Percentiles rank a stretch among this genome's conserved stretches.
phyloP scores from a whole-genome alignment of 2,113 vertebrate species.

The Chaetorhynchus papuensis region DNA sequence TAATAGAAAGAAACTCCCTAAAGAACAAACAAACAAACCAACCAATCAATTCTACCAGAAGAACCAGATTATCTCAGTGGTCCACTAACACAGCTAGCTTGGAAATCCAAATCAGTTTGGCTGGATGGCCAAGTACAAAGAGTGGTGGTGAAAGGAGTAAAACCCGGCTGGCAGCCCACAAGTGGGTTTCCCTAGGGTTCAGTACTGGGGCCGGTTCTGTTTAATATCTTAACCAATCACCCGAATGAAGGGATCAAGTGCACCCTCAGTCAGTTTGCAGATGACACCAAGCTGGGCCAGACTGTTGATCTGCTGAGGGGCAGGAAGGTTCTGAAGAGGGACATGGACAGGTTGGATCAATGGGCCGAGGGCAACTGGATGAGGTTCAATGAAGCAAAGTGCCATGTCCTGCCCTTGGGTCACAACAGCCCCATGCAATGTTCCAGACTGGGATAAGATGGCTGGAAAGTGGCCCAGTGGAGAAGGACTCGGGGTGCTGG shows the following conservation, averaged over 20 bases:
- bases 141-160: not conserved
- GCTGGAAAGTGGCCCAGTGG: not conserved
- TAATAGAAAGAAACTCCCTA: not conserved
- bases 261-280: not conserved
- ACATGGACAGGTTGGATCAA: not conserved
- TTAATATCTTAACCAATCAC: not conserved
- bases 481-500: not conserved
- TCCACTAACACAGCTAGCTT: not conserved
- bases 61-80: not conserved
- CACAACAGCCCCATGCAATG: not conserved
- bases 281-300: not conserved
- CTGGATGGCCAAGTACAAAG: not conserved
- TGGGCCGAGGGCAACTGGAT: accelerated
- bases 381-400: not conserved
- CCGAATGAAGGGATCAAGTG: not conserved
- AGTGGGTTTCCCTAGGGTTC: not conserved
- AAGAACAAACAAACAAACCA: not conserved
- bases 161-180: not conserved
- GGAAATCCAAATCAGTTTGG: not conserved
- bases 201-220: no score
- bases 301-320: not conserved
- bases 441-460: not conserved
- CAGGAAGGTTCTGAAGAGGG: not conserved
- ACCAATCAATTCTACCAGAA: not conserved
- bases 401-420: not conserved